A percentile compares a stretch with the other conserved stretches of the same genome.
Conservation (phyloP, 37 sponge, comb jelly and placozoan species). For the Eunapius fragilis region DNA sequence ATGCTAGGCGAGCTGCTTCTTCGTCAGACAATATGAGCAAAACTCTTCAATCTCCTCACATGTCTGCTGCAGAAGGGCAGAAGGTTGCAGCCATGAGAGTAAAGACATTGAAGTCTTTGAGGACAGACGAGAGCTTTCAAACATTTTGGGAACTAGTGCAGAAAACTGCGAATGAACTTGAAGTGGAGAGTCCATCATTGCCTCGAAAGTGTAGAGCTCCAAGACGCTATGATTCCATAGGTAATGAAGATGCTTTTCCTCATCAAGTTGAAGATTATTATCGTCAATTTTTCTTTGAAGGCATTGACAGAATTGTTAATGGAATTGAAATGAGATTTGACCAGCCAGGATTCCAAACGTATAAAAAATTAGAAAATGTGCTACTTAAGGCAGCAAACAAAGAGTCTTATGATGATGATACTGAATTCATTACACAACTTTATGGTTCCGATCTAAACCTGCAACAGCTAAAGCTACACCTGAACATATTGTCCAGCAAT, state of each 20-base stretch:
- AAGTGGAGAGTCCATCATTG: constrained; percentile 25
- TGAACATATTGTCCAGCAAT: not conserved
- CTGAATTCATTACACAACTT: constrained; percentile 2
- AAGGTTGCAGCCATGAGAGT: constrained; percentile 57
- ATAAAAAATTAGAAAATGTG: constrained; percentile 16
- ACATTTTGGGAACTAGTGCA: constrained; percentile 36
- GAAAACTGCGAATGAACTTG: constrained; percentile 5
- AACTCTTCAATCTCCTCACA: constrained; percentile 38
- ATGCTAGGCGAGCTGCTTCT: constrained; percentile 59
- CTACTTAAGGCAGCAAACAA: constrained; percentile 12
- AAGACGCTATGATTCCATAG: not conserved
- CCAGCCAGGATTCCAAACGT: constrained; percentile 41
- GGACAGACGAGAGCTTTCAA: constrained; percentile 41
- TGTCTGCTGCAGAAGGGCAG: constrained; percentile 67
- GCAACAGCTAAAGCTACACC: constrained; percentile 2
- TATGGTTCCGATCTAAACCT: constrained; percentile 10
- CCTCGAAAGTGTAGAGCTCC: constrained; percentile 11
- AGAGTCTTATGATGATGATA: constrained; percentile 13
- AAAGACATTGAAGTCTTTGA: constrained; percentile 42
- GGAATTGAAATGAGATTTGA: constrained; percentile 29
- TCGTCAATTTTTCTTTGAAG: constrained; percentile 32
- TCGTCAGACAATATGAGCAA: constrained; percentile 59
- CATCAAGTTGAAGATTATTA: constrained; percentile 6
- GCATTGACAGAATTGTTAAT: constrained; percentile 22
- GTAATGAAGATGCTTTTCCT: not conserved